Percentiles rank a stretch among this genome's conserved stretches.
These are phyloP conservation scores for Lordiphosa fenestrarum DNA, from an alignment of 2,888 invertebrate species.

Conservation along the genomic window DNA sequence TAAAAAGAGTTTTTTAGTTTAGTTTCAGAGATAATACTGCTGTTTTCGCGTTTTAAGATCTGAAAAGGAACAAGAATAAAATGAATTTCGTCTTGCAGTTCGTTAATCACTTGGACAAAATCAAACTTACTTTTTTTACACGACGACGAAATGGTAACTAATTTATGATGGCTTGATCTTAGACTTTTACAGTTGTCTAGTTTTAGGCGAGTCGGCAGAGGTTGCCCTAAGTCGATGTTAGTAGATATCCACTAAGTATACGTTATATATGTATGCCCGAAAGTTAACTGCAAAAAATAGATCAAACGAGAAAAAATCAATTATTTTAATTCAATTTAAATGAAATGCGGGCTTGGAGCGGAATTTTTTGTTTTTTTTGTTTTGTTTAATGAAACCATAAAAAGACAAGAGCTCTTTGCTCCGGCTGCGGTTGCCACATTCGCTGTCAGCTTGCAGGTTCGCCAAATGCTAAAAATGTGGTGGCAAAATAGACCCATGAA, in stretches of 20 bases:
- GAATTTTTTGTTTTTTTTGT: constrained; percentile 26
- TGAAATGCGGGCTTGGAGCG: constrained; percentile 32
- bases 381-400: constrained; percentile 55
- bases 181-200: constrained; percentile 46
- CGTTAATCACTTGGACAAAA: background rate
- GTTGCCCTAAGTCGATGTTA: constrained; percentile 16
- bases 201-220: constrained; percentile 39
- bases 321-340: constrained; percentile 73
- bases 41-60: constrained; percentile 41
- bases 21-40: constrained; percentile 54
- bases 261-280: constrained; percentile 34
- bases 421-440: constrained; percentile 27
- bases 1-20: constrained; percentile 19
- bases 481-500: background rate
- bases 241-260: constrained; percentile 33
- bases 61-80: constrained; percentile 30
- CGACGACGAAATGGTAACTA: constrained; percentile 32
- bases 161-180: constrained; percentile 16
- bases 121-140: constrained; percentile 37
- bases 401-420: constrained; percentile 29
- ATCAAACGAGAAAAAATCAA: constrained; percentile 52
- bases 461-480: too few relatives aligned
- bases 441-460: constrained; percentile 5
- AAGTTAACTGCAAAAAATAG: constrained; percentile 57
- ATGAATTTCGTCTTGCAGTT: background rate